A percentile compares a stretch with the other conserved stretches of the same genome.
Evolutionary conservation across 2,797 vertebrate genomes (phyloP).

Genomic region (Telmatherina bonti): DNA sequence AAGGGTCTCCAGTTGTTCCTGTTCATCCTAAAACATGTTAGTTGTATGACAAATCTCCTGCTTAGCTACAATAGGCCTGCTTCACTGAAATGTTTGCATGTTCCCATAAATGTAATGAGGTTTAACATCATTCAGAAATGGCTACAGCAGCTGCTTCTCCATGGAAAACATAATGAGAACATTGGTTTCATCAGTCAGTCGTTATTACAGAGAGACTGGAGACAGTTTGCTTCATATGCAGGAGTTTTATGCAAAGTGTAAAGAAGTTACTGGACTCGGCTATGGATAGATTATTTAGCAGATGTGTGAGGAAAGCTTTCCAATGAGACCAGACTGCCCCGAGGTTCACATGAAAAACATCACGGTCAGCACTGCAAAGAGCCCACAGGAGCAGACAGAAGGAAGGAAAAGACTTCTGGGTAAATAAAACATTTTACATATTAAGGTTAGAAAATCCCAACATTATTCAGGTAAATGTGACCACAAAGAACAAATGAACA

Average conservation of each 20-base stretch:
- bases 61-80: too few species aligned
- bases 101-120: background rate
- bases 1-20: background rate
- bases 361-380: too few species aligned
- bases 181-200: conserved; percentile 2
- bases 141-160: background rate
- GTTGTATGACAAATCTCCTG: too few species aligned
- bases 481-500: too few species aligned
- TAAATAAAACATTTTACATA: too few species aligned
- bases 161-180: background rate
- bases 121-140: background rate
- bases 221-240: background rate
- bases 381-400: too few species aligned
- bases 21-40: background rate
- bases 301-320: background rate
- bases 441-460: too few species aligned
- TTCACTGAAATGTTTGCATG: background rate
- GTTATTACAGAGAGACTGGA: conserved; percentile 1
- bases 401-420: too few species aligned
- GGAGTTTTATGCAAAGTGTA: background rate
- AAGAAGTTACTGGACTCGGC: conserved; percentile 1
- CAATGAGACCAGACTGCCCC: background rate
- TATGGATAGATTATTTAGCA: background rate
- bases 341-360: too few species aligned
- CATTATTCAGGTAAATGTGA: too few species aligned